Percentiles rank a stretch among this genome's conserved stretches.
Conservation (phyloP, 1,140 invertebrate species). For the Hermatobates lingyangjiaoensis region DNA sequence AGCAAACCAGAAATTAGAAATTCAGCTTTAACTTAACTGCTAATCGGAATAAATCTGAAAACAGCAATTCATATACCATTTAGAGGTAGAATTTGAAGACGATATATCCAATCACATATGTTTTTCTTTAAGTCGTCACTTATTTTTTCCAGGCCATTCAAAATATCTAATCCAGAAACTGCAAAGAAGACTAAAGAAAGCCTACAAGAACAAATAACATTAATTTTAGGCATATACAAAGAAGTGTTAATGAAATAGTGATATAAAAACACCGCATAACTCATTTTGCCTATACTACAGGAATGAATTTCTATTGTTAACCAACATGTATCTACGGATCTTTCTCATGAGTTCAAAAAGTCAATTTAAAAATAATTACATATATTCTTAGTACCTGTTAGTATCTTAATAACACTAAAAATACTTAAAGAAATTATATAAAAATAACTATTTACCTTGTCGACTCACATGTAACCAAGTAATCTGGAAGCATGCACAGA, state of each 20-base stretch:
- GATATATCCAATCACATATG: slow-evolving; percentile 82
- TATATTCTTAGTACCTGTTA: too few relatives aligned
- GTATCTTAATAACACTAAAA: too few relatives aligned
- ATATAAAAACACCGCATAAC: too few relatives aligned
- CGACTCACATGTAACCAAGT: slow-evolving; percentile 9
- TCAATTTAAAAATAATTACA: too few relatives aligned
- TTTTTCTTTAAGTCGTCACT: slow-evolving; percentile 36
- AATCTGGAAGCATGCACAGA: slow-evolving; percentile 9
- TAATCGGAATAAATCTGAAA: too few relatives aligned
- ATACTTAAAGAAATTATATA: too few relatives aligned
- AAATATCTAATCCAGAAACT: slow-evolving; percentile 70
- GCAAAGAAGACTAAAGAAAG: slow-evolving; percentile 76
- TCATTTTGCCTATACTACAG: too few relatives aligned
- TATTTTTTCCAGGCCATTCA: slow-evolving; percentile 50
- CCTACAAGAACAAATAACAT: slow-evolving; percentile 29
- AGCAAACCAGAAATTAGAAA: too few relatives aligned
- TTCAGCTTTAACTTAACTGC: too few relatives aligned
- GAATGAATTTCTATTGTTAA: too few relatives aligned
- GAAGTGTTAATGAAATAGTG: neutral
- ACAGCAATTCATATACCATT: slow-evolving; percentile 18
- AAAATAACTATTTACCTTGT: slow-evolving; percentile 14
- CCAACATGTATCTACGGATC: too few relatives aligned
- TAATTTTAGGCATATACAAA: neutral
- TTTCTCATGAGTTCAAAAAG: too few relatives aligned
- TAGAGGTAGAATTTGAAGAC: slow-evolving; percentile 50